Evolutionary conservation across 2,888 invertebrate species (phyloP).

Genomic region (Notodonta ziczac): DNA sequence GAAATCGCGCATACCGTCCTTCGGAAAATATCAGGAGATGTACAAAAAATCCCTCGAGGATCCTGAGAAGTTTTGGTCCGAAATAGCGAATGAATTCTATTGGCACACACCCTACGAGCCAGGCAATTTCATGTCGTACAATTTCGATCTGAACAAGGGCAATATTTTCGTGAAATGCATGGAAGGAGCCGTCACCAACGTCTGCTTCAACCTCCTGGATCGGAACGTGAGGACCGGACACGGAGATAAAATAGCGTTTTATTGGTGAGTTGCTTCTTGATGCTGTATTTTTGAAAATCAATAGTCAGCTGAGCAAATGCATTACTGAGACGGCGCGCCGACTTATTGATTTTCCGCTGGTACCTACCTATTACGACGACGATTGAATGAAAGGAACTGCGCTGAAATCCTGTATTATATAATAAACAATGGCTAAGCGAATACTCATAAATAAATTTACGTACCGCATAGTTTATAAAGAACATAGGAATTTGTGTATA

Average conservation of each 20-base stretch:
- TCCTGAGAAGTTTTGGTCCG: constrained; percentile 96
- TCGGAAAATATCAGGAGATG: constrained; percentile 92
- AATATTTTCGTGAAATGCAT: constrained; percentile 97
- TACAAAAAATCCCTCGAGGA: constrained; percentile 94
- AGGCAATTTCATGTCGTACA: constrained; percentile 93
- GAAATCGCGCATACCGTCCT: constrained; percentile 82
- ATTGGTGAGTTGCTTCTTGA: constrained; percentile 90
- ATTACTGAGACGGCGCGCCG: constrained; percentile 70
- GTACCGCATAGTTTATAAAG: background rate
- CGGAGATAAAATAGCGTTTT: constrained; percentile 96
- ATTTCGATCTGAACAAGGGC: constrained; percentile 95
- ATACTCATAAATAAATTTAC: background rate
- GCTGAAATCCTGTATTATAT: constrained; percentile 7
- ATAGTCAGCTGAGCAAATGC: constrained; percentile 73
- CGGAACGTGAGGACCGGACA: constrained; percentile 94
- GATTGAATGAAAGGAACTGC: constrained; percentile 14
- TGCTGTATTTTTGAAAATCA: constrained; percentile 52
- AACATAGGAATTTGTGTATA: too few relatives aligned
- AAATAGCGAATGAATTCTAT: constrained; percentile 96
- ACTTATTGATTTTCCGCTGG: constrained; percentile 69
- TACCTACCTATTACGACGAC: constrained; percentile 2
- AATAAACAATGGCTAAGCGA: constrained; percentile 4
- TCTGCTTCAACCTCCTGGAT: constrained; percentile 98
- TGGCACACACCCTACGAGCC: constrained; percentile 93
- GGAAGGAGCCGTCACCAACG: constrained; percentile 97